Conservation (phyloP, 2,797 vertebrate species). For the Sebastes dallii region DNA sequence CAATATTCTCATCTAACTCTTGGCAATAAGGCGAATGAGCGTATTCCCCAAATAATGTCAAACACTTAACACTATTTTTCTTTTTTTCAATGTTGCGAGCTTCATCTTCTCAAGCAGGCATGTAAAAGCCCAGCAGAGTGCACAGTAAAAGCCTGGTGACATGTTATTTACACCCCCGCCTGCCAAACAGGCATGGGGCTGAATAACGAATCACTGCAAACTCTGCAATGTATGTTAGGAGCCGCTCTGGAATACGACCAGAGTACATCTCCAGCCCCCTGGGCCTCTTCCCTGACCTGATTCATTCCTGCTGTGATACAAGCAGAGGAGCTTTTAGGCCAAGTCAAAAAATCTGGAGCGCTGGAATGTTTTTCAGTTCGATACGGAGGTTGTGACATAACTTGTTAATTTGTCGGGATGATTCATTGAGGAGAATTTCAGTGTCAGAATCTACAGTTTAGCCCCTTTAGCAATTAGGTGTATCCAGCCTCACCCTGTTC, state of each 20-base stretch:
- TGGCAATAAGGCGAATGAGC: not conserved
- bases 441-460: conserved; percentile 1
- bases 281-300: conserved; percentile 61
- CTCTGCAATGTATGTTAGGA: conserved; percentile 27
- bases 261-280: conserved; percentile 47
- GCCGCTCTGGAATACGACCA: conserved; percentile 38
- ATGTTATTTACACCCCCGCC: conserved; percentile 20
- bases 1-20: not conserved
- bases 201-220: conserved; percentile 36
- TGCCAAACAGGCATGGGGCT: conserved; percentile 21
- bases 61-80: not conserved
- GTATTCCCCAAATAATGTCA: not conserved
- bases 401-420: conserved; percentile 14
- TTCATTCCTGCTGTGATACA: conserved; percentile 60
- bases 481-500: conserved; percentile 36
- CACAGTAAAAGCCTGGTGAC: not conserved
- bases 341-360: conserved; percentile 30
- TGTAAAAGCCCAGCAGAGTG: not conserved
- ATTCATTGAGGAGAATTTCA: not conserved
- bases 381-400: not conserved
- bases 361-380: conserved; percentile 17
- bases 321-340: conserved; percentile 39
- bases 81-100: not conserved
- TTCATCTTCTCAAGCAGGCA: conserved; percentile 4
- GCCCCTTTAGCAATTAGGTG: conserved; percentile 36